Conservation (phyloP, 30 jellyfish, hydroid and myxozoan genomes). For the Morbakka virulenta region DNA sequence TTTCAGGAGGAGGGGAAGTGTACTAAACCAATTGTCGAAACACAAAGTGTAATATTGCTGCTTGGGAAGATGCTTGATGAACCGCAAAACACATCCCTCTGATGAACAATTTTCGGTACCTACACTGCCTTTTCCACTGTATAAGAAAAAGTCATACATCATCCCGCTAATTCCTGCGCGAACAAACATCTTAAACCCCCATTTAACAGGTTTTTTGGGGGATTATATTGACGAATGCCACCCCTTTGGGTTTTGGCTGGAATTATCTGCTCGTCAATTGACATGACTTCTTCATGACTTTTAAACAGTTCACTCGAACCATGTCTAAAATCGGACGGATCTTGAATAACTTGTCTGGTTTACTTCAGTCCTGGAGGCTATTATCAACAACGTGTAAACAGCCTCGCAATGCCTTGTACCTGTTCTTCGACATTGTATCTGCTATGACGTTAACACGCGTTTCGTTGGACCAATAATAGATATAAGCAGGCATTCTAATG, state of each 20-base stretch:
- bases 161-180: slow-evolving; percentile 66
- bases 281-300: slow-evolving; percentile 58
- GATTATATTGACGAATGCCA: slow-evolving; percentile 53
- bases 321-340: slow-evolving; percentile 42
- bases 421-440: too few relatives aligned
- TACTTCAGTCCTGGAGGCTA: background rate
- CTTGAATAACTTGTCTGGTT: slow-evolving; percentile 43
- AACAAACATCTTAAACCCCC: slow-evolving; percentile 68
- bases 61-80: slow-evolving; percentile 51
- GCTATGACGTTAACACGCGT: too few relatives aligned
- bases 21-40: too few relatives aligned
- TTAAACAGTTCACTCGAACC: slow-evolving; percentile 26
- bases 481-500: too few relatives aligned
- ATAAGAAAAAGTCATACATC: slow-evolving; percentile 38
- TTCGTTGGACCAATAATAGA: too few relatives aligned
- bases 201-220: slow-evolving; percentile 59
- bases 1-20: too few relatives aligned
- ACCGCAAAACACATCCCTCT: slow-evolving; percentile 52
- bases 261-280: too few relatives aligned
- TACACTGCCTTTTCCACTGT: slow-evolving; percentile 18
- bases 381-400: too few relatives aligned
- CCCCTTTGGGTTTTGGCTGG: slow-evolving; percentile 45
- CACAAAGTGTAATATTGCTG: slow-evolving; percentile 15
- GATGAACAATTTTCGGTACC: background rate
- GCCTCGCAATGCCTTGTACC: too few relatives aligned